phyloP scores from a whole-genome alignment of 1,140 invertebrate species.

The Magallana angulata region DNA sequence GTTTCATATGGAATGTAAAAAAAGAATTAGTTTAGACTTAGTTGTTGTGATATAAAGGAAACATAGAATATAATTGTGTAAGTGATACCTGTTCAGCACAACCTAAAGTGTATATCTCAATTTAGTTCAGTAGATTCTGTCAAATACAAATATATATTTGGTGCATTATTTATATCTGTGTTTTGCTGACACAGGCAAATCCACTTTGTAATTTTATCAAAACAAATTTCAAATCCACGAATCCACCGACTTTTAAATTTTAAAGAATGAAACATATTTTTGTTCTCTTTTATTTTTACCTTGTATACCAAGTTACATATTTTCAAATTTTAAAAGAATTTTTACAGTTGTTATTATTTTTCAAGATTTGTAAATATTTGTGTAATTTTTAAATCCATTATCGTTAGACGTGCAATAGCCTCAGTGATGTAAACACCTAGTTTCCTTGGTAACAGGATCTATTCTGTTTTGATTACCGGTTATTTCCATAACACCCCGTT shows the following conservation, averaged over 20 bases:
- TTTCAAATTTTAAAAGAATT: not conserved
- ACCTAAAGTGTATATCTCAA: not conserved
- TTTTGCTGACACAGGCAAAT: not conserved
- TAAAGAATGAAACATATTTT: not conserved
- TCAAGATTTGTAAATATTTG: not conserved
- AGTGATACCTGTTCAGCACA: not conserved
- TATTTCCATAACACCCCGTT: not conserved
- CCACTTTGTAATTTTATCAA: not conserved
- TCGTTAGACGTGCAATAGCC: slow-evolving; percentile 1
- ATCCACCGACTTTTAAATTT: slow-evolving; percentile 7
- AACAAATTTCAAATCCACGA: not conserved
- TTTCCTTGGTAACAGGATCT: not conserved
- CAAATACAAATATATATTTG: slow-evolving; percentile 3
- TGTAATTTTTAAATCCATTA: not conserved
- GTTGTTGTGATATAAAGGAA: not conserved
- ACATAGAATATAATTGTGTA: not conserved
- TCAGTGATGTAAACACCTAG: not conserved
- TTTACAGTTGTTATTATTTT: not conserved
- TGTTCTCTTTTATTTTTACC: not conserved
- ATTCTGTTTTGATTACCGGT: not conserved
- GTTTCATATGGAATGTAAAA: slow-evolving; percentile 6
- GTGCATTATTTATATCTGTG: slow-evolving; percentile 3
- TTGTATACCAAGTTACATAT: not conserved
- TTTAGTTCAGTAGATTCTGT: not conserved
- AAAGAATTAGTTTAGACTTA: slow-evolving; percentile 9